Base-by-base conservation (phyloP, 2,888 invertebrate genomes). In the Myopa tessellatipennis region DNA sequence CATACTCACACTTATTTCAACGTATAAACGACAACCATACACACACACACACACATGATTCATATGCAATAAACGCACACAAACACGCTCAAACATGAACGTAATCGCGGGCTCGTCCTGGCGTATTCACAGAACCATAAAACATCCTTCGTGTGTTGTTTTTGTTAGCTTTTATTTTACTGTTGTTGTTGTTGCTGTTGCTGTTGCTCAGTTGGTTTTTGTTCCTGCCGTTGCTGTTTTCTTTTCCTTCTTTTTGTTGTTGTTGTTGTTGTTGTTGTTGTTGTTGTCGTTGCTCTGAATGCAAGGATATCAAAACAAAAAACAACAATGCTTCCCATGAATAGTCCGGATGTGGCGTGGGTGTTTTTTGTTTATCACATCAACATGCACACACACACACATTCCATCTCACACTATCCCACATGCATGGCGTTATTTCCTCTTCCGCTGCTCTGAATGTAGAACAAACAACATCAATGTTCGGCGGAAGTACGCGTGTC, bases 401-500 rank as follows among this genome's bases (percentile, higher is more conserved):
- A 67, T n/a, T 16, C 5, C 10, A 45, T 4, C 45, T 45, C 45
- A 45, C 10, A 45, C 45, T 61, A 26, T 61, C 2, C n/a, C 26
- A 63, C 61, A 73, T 73, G 40, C 26, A 61, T 40, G 75, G 61
- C 18, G 38, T 38, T 58, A 60, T 58, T 68, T 68, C 69, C 60
- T 26, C 26, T 69, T 75, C 60, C 75, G 68, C 50, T 50, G 34
- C 63, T n/a, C 65, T 69, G 60, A 75, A 75, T 75, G 60, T 69
- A 26, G 75, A 68, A 69, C 69, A 75, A 75, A 68, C 60, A 75
- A 60, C 75, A 55, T 74, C 50, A 40, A 38, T 74, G n/a, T 61
- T 74, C 60, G 34, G 26, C 71, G 58, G 71, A 55, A 69, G 69
- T 52, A 12, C 45, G 52, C 34, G 38, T 36, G 34, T 8, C 69